Evolutionary conservation across 2,113 vertebrate genomes (phyloP).

Genomic region (human (Homo sapiens)): DNA sequence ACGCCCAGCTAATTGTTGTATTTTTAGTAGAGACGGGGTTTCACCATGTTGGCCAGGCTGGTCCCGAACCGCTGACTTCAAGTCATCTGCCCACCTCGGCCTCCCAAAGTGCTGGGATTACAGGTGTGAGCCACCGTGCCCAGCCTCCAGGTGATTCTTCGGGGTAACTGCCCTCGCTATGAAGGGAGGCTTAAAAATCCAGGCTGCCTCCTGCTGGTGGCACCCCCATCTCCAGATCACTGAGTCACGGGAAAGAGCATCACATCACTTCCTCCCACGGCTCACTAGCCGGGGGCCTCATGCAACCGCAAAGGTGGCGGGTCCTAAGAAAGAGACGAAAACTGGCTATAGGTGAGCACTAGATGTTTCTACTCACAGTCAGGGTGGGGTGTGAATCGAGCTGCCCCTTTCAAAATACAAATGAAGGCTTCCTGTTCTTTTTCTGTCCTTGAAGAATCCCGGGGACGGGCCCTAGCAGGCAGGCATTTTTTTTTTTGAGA

Average conservation of each 20-base stretch:
- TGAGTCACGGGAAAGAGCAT: neutral
- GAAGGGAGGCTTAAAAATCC: neutral
- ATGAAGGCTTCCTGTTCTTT: neutral
- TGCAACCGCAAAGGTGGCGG: rapidly evolving
- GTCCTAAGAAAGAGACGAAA: neutral
- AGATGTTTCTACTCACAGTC: neutral
- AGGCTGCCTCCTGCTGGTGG: neutral
- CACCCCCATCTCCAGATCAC: neutral
- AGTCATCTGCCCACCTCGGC: too few species aligned
- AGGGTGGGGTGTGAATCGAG: neutral
- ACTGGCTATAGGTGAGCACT: neutral
- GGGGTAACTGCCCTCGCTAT: rapidly evolving
- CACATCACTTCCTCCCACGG: neutral
- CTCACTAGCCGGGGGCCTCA: neutral
- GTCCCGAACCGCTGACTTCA: too few species aligned
- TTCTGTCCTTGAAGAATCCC: neutral
- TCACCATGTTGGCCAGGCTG: too few species aligned
- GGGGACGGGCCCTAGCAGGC: too few species aligned
- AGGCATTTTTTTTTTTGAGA: neutral
- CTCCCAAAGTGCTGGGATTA: too few species aligned
- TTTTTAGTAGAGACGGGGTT: too few species aligned
- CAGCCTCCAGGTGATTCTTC: neutral
- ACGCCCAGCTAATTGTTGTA: too few species aligned
- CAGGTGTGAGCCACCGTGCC: rapidly evolving
- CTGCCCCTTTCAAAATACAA: neutral